These are phyloP conservation scores for Chrysolophus pictus DNA, from an alignment of 2,797 vertebrate species.

Conservation along the genomic window DNA sequence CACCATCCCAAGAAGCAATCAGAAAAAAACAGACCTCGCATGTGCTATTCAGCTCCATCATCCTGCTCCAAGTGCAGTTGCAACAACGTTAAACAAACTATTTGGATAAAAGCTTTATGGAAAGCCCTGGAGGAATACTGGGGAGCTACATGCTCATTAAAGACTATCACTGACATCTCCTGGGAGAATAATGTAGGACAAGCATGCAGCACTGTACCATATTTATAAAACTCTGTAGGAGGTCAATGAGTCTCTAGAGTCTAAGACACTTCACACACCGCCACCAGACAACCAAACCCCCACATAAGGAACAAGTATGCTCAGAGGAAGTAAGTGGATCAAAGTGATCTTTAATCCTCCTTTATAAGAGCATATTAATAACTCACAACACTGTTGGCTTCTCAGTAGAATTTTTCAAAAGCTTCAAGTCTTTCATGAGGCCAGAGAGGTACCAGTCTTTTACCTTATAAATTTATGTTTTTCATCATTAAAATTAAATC, in stretches of 20 bases:
- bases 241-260: neutral
- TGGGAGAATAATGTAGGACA: conserved; percentile 2
- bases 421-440: neutral
- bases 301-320: neutral
- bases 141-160: neutral
- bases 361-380: neutral
- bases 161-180: neutral
- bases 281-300: neutral
- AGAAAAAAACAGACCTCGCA: neutral
- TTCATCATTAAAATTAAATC: neutral
- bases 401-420: neutral
- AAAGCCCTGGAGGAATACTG: neutral
- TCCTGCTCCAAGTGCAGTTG: neutral
- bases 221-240: neutral
- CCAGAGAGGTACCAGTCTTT: neutral
- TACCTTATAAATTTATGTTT: neutral
- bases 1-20: neutral
- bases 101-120: neutral
- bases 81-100: neutral
- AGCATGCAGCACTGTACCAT: neutral
- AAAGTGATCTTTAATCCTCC: neutral
- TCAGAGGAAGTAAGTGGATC: neutral
- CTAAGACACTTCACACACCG: neutral
- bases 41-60: neutral
- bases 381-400: neutral